Conservation (phyloP, 2,797 vertebrate species). For the Danio aesculapii region DNA sequence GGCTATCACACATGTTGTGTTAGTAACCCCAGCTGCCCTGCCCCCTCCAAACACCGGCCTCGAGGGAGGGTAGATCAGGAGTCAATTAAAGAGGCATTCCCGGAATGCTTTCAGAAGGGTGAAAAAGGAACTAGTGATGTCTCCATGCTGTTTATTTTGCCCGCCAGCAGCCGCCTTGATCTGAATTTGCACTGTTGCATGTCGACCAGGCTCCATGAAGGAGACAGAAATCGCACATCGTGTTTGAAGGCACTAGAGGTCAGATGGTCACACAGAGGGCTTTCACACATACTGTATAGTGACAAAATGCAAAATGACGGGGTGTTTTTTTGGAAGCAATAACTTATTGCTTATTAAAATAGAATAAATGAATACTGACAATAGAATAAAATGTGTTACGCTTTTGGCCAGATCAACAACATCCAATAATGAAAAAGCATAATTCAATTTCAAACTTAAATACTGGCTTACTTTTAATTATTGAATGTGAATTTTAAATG, state of each 20-base stretch:
- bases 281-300: background rate
- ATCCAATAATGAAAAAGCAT: too few species aligned
- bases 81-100: conserved; percentile 81
- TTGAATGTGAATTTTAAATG: too few species aligned
- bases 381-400: too few species aligned
- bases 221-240: conserved; percentile 64
- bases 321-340: background rate
- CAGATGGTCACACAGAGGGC: conserved; percentile 19
- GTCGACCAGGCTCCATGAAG: conserved; percentile 75
- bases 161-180: conserved; percentile 75
- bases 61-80: conserved; percentile 74
- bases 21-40: conserved; percentile 73
- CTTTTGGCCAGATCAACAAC: too few species aligned
- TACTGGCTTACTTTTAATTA: too few species aligned
- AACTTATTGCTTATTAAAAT: background rate
- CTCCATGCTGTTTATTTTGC: conserved; percentile 68
- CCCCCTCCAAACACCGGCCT: conserved; percentile 49
- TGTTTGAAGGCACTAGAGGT: conserved; percentile 7
- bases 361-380: too few species aligned
- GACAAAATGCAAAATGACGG: background rate
- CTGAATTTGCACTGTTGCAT: conserved; percentile 76
- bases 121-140: conserved; percentile 73
- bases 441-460: too few species aligned
- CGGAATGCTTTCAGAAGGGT: conserved; percentile 79
- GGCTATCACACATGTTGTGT: conserved; percentile 71